Base-by-base conservation (phyloP, 2,888 invertebrate genomes). In the Tortricodes alternella region DNA sequence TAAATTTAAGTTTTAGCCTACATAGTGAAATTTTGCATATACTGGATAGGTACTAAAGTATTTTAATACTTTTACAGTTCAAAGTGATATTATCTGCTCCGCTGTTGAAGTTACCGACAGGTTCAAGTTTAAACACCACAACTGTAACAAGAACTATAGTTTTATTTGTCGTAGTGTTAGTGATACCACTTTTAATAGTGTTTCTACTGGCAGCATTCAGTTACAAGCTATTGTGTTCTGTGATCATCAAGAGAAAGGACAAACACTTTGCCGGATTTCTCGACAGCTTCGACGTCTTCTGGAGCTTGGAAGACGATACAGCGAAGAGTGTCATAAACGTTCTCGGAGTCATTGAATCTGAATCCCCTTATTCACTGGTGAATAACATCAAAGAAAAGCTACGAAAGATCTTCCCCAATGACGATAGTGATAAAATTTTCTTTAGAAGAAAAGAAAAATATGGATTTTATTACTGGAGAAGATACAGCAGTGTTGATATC, bases 401-500 rank as follows among this genome's bases (percentile, higher is more conserved):
- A 23, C 61, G 62, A 37, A 63, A 60, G 23, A 64, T 78, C 15
- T 52, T 67, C 6, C 49, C 62, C 5, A 68, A 76, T 43, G 38
- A 63, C 19, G 62, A 66, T 2, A 64, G 64, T 0, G 71, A 73
- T 37, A 92, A 92, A 68, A 70, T 92, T 46, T 83, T 89, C 57
- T 91, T 86, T 62, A 75, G 78, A 34, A 73, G 87, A 60, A 78
- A 71, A 11, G 83, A 85, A 60, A 77, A 76, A 44, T 87, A 80
- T 27, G 92, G 92, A 1, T 92, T 92, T 64, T 89, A 83, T 62
- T 92, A 85, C 67, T 92, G 92, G 92, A 76, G 84, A 57, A 82
- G 72, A 62, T 73, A 78, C 32, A 67, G 74, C 23, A 65, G 70
- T 3, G 62, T 90, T 2, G 73, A 85, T 59, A 67, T 92, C 13